Base-by-base conservation (phyloP, 2,888 invertebrate genomes). In the Rotaria socialis region DNA sequence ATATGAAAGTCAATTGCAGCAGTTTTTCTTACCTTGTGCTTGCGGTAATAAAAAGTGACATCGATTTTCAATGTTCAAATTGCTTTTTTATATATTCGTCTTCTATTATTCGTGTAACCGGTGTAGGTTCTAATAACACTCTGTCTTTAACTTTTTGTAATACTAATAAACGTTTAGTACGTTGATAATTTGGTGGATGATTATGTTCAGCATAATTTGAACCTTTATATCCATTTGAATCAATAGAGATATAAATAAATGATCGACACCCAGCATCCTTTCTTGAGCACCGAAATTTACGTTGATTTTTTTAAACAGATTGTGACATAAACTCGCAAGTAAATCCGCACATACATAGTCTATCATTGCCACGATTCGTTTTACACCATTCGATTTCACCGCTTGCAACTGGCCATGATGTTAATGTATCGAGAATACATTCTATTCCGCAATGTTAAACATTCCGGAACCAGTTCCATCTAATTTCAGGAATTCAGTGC, bases 371-470 rank as follows among this genome's bases (percentile, higher is more conserved):
- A 74, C 41, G 74, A 74, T 74, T 74, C 19, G 74, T 74, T 74
- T 74, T 74, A 74, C 74, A 74, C 41, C 41, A 74, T 74, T 74
- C 41, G 41, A 74, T 74, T 74, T 74, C 74, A 74, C 22, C 41
- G 19, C 16, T 22, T 22, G 2, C 41, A 35, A 74, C 41, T 74
- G 2, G 41, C 74, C 74, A 74, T 35, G 74, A 35, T 19, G 74
- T 22, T 74, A 35, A 16, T 74, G 74, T 35, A 27, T 74, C 74
- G 7, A 74, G 41, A n/a, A n/a, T n/a, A n/a, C n/a, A n/a, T n/a
- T n/a, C n/a, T n/a, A n/a, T n/a, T n/a, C n/a, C n/a, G n/a, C n/a
- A n/a, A n/a, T n/a, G n/a, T n/a, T n/a, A n/a, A n/a, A n/a, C n/a
- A n/a, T n/a, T n/a, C n/a, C n/a, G n/a, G n/a, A n/a, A n/a, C n/a